phyloP scores from a whole-genome alignment of 2,888 invertebrate species.

The Amblyjoppa fuscipennis region DNA sequence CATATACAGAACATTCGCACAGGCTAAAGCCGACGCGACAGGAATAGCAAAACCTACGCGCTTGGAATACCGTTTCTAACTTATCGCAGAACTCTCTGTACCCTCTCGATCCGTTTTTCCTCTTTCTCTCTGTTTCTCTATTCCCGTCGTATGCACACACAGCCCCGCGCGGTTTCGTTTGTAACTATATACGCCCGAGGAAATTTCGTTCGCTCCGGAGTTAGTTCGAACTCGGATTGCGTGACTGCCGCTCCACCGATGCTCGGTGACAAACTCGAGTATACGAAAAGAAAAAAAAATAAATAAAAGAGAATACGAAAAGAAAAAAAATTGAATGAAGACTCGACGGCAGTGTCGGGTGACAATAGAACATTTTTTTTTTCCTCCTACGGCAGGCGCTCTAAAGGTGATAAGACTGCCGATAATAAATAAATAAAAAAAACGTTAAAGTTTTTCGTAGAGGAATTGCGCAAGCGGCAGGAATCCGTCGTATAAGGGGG shows the following conservation, averaged over 20 bases:
- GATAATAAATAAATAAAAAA: background rate
- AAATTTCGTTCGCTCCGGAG: constrained; percentile 46
- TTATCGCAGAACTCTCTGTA: constrained; percentile 62
- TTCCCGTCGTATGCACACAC: constrained; percentile 18
- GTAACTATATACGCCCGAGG: constrained; percentile 34
- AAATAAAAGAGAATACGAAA: background rate
- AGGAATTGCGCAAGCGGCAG: background rate
- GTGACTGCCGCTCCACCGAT: constrained; percentile 13
- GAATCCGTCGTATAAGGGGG: background rate
- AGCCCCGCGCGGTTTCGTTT: constrained; percentile 45
- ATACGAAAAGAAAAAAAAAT: constrained; percentile 5
- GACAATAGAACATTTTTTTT: constrained; percentile 9
- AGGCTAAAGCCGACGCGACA: constrained; percentile 58
- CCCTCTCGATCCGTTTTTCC: constrained; percentile 11
- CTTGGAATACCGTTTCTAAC: constrained; percentile 64
- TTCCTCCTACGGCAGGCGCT: background rate
- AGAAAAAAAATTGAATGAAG: constrained; percentile 34
- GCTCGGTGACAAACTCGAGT: constrained; percentile 44
- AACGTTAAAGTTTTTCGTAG: background rate
- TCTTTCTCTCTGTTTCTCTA: constrained; percentile 29
- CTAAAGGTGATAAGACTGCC: background rate
- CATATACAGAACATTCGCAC: constrained; percentile 44
- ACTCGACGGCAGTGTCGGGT: constrained; percentile 24
- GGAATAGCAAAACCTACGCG: constrained; percentile 68
- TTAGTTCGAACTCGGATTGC: constrained; percentile 39